These are phyloP conservation scores for Anthophora plumipes DNA, from an alignment of 2,888 invertebrate species.

Conservation along the genomic window DNA sequence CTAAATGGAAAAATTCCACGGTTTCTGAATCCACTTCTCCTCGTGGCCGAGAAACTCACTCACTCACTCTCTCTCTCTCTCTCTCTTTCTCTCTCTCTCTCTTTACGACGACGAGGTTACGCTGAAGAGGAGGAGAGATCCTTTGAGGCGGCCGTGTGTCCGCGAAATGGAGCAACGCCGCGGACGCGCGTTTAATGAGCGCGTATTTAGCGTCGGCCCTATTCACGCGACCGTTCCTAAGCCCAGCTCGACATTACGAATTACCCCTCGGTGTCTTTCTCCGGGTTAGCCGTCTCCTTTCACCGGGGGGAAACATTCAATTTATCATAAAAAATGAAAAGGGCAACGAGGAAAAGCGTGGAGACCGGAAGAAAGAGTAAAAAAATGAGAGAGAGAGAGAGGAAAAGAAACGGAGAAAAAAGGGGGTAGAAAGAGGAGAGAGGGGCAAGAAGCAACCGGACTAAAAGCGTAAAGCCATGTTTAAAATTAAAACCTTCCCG, in stretches of 20 bases:
- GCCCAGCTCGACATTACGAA: slow-evolving; percentile 1
- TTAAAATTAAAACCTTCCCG: background rate
- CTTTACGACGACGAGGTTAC: background rate
- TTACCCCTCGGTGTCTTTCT: slow-evolving; percentile 1
- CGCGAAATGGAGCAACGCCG: slow-evolving; percentile 27
- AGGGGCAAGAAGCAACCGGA: background rate
- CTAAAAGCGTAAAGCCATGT: background rate
- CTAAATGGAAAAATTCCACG: slow-evolving; percentile 27
- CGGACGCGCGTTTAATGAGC: slow-evolving; percentile 39
- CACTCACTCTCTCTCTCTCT: too few relatives aligned
- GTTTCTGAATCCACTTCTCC: background rate
- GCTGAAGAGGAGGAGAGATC: background rate
- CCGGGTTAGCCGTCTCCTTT: background rate
- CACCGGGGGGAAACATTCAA: background rate
- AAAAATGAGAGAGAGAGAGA: background rate
- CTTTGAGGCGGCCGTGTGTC: slow-evolving; percentile 2
- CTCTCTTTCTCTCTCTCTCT: too few relatives aligned
- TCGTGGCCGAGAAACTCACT: background rate
- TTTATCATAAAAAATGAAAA: slow-evolving; percentile 32
- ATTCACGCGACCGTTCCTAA: slow-evolving; percentile 20
- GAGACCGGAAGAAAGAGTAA: background rate
- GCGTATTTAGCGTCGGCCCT: slow-evolving; percentile 33
- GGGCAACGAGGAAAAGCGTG: background rate
- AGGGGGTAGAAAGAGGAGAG: too few relatives aligned
- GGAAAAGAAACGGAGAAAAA: too few relatives aligned